Evolutionary conservation across 2,797 vertebrate species (phyloP).

Genomic region (Australoheros facetus): DNA sequence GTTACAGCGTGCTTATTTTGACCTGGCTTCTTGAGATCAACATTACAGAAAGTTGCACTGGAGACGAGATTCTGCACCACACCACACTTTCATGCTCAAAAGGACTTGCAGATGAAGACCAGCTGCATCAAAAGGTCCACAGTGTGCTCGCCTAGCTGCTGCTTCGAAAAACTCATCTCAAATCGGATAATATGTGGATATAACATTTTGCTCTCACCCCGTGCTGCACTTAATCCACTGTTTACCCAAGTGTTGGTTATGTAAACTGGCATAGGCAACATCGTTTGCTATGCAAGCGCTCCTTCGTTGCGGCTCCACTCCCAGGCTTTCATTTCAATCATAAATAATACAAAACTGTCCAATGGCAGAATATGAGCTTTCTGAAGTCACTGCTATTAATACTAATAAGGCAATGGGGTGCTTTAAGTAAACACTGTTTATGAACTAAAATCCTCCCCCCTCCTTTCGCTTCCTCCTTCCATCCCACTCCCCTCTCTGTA

Average conservation of each 20-base stretch:
- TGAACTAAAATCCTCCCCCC: constrained; percentile 47
- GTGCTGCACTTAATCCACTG: constrained; percentile 60
- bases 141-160: constrained; percentile 27
- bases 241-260: constrained; percentile 74
- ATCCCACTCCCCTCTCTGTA: constrained; percentile 7
- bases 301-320: constrained; percentile 52
- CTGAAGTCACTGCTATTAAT: constrained; percentile 83
- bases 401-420: constrained; percentile 79
- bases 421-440: constrained; percentile 79
- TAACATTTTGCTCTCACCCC: constrained; percentile 62
- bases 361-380: constrained; percentile 79
- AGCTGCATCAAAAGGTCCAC: constrained; percentile 59
- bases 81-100: constrained; percentile 66
- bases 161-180: constrained; percentile 21
- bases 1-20: constrained; percentile 28
- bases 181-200: constrained; percentile 59
- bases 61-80: constrained; percentile 44
- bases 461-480: constrained; percentile 1
- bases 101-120: constrained; percentile 71
- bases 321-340: constrained; percentile 77
- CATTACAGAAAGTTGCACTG: constrained; percentile 42
- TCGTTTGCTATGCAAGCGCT: constrained; percentile 73
- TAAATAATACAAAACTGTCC: constrained; percentile 83
- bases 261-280: constrained; percentile 71
- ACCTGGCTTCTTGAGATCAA: constrained; percentile 50